Evolutionary conservation across 2,888 invertebrate genomes (phyloP).

Genomic region (Luperina nickerlii): DNA sequence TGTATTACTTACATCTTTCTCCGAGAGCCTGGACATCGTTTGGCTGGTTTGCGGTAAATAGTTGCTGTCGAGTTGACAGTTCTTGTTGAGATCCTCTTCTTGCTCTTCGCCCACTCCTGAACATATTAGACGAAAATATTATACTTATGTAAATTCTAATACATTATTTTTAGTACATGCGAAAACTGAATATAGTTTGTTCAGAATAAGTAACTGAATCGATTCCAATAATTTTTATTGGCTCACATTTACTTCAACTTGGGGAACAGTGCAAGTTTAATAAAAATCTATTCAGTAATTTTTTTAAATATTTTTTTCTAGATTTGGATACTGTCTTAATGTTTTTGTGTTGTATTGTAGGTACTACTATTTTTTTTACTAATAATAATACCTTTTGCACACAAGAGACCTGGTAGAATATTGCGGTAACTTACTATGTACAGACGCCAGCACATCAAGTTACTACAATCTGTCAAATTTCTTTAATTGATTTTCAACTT

Average conservation of each 20-base stretch:
- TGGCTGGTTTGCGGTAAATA: slow-evolving; percentile 92
- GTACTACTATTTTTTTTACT: neutral
- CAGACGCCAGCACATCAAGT: too few species aligned
- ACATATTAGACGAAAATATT: neutral
- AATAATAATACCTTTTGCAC: neutral
- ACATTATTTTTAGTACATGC: too few species aligned
- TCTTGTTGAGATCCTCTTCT: slow-evolving; percentile 95
- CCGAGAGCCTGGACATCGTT: slow-evolving; percentile 94
- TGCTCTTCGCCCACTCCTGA: slow-evolving; percentile 85
- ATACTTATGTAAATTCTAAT: too few species aligned
- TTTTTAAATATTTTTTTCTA: too few species aligned
- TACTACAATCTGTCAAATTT: too few species aligned
- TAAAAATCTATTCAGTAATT: too few species aligned
- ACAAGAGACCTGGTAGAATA: neutral
- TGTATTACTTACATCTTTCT: slow-evolving; percentile 93
- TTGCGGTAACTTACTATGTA: neutral
- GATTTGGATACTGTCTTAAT: neutral
- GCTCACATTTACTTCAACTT: too few species aligned
- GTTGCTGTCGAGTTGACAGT: slow-evolving; percentile 77
- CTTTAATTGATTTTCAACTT: too few species aligned
- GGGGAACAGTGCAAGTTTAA: too few species aligned
- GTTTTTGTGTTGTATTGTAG: neutral
- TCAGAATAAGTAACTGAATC: too few species aligned
- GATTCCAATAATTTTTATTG: too few species aligned
- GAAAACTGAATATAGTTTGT: too few species aligned